Evolutionary conservation across 2,113 vertebrate genomes (phyloP).

Genomic region (Shinisaurus crocodilurus): DNA sequence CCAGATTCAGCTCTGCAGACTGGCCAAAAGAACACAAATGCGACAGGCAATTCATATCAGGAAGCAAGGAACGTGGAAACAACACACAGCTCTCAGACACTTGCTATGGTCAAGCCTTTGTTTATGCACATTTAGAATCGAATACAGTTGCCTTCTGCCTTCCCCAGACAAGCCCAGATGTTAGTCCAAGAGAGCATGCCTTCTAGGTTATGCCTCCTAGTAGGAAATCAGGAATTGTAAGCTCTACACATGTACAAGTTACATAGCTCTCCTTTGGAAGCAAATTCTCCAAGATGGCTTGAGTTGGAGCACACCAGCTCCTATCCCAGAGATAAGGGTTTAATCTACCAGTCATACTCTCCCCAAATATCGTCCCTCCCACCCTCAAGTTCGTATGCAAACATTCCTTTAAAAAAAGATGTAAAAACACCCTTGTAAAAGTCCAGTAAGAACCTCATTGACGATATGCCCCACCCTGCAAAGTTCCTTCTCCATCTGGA

Average conservation of each 20-base stretch:
- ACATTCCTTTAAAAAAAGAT: conserved; percentile 39
- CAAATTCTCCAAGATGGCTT: conserved; percentile 64
- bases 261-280: conserved; percentile 79
- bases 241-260: conserved; percentile 32
- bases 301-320: conserved; percentile 14
- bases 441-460: conserved; percentile 44
- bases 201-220: conserved; percentile 24
- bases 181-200: conserved; percentile 3
- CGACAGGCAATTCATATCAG: conserved; percentile 6
- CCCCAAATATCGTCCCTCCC: not conserved
- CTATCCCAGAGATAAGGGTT: conserved; percentile 38
- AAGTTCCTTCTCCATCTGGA: conserved; percentile 39
- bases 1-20: not conserved
- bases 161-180: not conserved
- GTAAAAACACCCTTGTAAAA: conserved; percentile 4
- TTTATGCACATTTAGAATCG: conserved; percentile 9
- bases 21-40: not conserved
- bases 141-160: not conserved
- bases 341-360: conserved; percentile 15
- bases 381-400: conserved; percentile 46
- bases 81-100: not conserved
- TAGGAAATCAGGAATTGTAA: conserved; percentile 21
- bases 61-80: not conserved
- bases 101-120: not conserved
- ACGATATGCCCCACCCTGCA: conserved; percentile 38